Conservation (phyloP, 64 coral and sea anemone genomes). For the Pocillopora verrucosa region DNA sequence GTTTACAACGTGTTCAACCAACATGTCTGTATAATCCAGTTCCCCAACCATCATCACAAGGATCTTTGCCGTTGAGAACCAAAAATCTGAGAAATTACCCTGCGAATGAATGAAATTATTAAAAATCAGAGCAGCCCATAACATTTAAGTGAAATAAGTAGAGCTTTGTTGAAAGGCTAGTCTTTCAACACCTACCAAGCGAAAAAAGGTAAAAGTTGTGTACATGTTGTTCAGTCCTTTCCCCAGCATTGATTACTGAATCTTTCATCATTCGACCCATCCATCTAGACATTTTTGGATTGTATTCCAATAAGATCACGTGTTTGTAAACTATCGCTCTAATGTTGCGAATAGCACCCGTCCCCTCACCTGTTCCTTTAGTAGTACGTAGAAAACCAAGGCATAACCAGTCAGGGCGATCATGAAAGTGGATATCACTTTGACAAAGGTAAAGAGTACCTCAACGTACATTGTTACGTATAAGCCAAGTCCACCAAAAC, state of each 20-base stretch:
- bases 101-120: not conserved
- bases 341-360: not conserved
- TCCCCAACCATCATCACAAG: constrained; percentile 82
- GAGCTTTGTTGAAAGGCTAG: too few relatives aligned
- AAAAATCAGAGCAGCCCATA: not conserved
- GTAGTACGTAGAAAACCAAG: constrained; percentile 62
- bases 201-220: too few relatives aligned
- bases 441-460: constrained; percentile 65
- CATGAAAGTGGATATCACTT: constrained; percentile 63
- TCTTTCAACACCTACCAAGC: too few relatives aligned
- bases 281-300: too few relatives aligned
- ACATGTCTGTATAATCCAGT: constrained; percentile 62
- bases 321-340: not conserved
- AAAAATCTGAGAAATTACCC: constrained; percentile 56
- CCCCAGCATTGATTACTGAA: too few relatives aligned
- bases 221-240: too few relatives aligned
- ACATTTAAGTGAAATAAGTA: too few relatives aligned
- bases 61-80: constrained; percentile 64
- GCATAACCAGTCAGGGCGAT: constrained; percentile 48
- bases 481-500: constrained; percentile 59
- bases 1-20: constrained; percentile 54
- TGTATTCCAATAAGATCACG: too few relatives aligned
- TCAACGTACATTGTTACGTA: constrained; percentile 88
- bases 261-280: too few relatives aligned
- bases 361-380: constrained; percentile 65